Percentiles rank a stretch among this genome's conserved stretches.
phyloP scores from a whole-genome alignment of 2,797 vertebrate species.

The Cottoperca gobio region DNA sequence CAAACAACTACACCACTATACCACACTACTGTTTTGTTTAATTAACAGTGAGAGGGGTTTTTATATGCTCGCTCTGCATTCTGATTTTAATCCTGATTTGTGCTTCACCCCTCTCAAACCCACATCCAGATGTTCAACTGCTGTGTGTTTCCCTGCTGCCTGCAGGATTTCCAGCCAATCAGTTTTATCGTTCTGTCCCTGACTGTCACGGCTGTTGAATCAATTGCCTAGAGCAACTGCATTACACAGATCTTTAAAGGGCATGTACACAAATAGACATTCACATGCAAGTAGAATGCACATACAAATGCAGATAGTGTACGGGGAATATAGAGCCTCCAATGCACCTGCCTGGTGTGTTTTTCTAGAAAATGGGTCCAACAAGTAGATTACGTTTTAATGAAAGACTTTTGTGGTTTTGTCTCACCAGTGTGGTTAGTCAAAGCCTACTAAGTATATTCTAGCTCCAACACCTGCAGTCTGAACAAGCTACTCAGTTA shows the following conservation, averaged over 20 bases:
- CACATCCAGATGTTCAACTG: constrained; percentile 68
- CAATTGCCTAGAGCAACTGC: constrained; percentile 49
- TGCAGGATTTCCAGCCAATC: constrained; percentile 44
- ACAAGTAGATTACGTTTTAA: constrained; percentile 22
- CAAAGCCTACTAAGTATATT: constrained; percentile 28
- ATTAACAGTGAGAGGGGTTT: constrained; percentile 20
- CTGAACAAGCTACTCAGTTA: constrained; percentile 46
- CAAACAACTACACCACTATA: background rate
- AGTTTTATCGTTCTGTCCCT: constrained; percentile 52
- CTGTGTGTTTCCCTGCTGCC: constrained; percentile 37
- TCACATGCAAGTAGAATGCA: constrained; percentile 24
- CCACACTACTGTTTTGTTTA: background rate
- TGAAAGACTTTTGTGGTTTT: constrained; percentile 30
- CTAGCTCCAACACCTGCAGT: constrained; percentile 45
- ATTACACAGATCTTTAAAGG: constrained; percentile 45
- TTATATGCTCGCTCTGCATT: constrained; percentile 22
- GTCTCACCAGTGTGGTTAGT: constrained; percentile 35
- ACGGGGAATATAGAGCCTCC: background rate
- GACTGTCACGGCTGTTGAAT: constrained; percentile 56
- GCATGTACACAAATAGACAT: constrained; percentile 39
- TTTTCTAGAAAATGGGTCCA: background rate
- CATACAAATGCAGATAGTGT: background rate
- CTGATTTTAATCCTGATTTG: constrained; percentile 59
- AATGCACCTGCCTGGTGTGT: background rate
- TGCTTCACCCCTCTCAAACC: constrained; percentile 28